A percentile compares a stretch with the other conserved stretches of the same genome.
These are phyloP conservation scores for Melanaphis sacchari DNA, from an alignment of 1,140 invertebrate species.

Conservation along the genomic window DNA sequence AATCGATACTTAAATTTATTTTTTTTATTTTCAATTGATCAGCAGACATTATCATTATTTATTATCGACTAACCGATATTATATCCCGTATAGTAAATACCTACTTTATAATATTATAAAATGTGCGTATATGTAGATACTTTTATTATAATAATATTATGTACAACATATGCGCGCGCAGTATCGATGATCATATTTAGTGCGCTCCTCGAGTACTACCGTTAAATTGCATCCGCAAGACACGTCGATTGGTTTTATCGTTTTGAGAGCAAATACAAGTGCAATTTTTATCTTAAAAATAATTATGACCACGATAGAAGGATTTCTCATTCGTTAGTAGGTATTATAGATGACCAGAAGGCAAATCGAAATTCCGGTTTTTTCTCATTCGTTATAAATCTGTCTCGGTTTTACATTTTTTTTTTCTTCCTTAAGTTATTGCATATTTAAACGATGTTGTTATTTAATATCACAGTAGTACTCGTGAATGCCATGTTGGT, in stretches of 20 bases:
- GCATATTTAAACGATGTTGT: conserved; percentile 33
- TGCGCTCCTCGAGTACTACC: background rate
- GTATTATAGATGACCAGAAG: background rate
- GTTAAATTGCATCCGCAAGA: conserved; percentile 19
- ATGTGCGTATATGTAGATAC: background rate
- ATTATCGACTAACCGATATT: background rate
- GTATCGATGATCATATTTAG: background rate
- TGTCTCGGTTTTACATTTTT: background rate
- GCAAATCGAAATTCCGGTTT: conserved; percentile 34
- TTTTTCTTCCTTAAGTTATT: conserved; percentile 27
- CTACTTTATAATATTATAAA: background rate
- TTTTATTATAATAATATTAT: background rate
- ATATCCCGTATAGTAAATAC: background rate
- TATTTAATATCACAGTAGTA: conserved; percentile 25
- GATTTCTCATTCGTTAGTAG: conserved; percentile 24
- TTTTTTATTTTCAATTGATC: background rate
- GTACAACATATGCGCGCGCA: background rate
- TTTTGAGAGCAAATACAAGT: conserved; percentile 11
- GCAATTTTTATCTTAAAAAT: conserved; percentile 33
- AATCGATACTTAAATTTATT: background rate
- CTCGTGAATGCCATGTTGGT: background rate
- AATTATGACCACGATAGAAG: background rate
- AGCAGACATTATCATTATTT: background rate
- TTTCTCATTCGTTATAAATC: background rate
- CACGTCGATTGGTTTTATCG: background rate